phyloP scores from a whole-genome alignment of 2,888 invertebrate species.

The Cosmopolites sordidus region DNA sequence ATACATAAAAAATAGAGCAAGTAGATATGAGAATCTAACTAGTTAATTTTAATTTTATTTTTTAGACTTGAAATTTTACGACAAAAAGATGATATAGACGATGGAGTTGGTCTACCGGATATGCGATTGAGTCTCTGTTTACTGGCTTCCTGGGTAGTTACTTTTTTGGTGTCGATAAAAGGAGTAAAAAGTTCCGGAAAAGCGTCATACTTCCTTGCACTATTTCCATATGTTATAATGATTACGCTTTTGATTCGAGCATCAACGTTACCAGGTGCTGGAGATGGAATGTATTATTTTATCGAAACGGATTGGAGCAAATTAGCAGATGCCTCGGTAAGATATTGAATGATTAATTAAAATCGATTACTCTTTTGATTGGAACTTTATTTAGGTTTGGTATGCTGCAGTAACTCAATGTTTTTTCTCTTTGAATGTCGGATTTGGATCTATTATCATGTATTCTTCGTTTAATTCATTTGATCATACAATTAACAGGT shows the following conservation, averaged over 20 bases:
- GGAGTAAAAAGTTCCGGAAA: conserved; percentile 78
- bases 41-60: conserved; percentile 16
- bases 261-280: conserved; percentile 64
- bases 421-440: conserved; percentile 73
- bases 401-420: conserved; percentile 75
- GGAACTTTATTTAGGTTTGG: conserved; percentile 39
- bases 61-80: conserved; percentile 53
- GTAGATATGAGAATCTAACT: too few species aligned
- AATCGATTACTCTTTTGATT: too few species aligned
- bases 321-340: conserved; percentile 55
- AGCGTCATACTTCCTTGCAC: conserved; percentile 83
- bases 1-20: too few species aligned
- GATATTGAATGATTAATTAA: too few species aligned
- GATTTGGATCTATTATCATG: conserved; percentile 73
- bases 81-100: conserved; percentile 48
- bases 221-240: conserved; percentile 79
- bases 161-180: conserved; percentile 64
- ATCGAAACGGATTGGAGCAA: conserved; percentile 74
- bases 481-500: conserved; percentile 56
- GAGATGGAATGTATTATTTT: conserved; percentile 72
- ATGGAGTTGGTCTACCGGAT: conserved; percentile 55
- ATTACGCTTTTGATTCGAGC: conserved; percentile 67
- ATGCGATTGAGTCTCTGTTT: conserved; percentile 67
- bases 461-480: conserved; percentile 75
- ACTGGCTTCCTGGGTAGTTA: conserved; percentile 62